Evolutionary conservation across 2,888 invertebrate genomes (phyloP), one percentile per base, ranked within the genome.

Genomic region (Ceriagrion tenellum): DNA sequence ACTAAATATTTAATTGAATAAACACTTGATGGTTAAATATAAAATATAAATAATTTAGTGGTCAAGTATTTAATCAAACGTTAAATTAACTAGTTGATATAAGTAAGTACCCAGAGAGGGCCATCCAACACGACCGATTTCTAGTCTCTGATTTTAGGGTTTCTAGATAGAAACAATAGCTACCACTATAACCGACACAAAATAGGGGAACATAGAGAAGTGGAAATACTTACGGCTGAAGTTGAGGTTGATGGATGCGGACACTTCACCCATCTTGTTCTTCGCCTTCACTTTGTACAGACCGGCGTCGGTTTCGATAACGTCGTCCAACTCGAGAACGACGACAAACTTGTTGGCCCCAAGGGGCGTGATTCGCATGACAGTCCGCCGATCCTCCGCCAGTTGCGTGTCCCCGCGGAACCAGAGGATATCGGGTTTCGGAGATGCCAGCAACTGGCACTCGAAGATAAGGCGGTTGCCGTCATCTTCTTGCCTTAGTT

Each of bases 211-310:
- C 6, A 69, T 26, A 35, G 63, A 63, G 30, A 18, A 47, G 88
- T 95, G 90, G 95, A 88, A 69, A 96, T 97, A 99, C 99, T 99
- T 97, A 99, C 99, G 99, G 97, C 99, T 99, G 97, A 99, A 99
- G 98, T 99, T 99, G 97, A 99, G 98, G 97, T 99, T 99, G 97
- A 99, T 99, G 96, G 99, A 99, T 96, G 99, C 99, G 96, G 99
- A 98, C 97, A 99, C 99, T 98, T 99, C 99, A 97, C 99, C 99
- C 98, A 99, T 99, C 97, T 99, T 99, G 97, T 99, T 99, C 97
- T 99, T 99, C 96, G 99, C 99, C 97, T 99, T 99, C 97, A 99
- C 99, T 97, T 99, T 99, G 97, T 99, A 99, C 96, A 99, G 98
- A 97, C 99, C 99, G 96, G 99, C 99, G 97, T 99, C 99, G 96